phyloP scores from a whole-genome alignment of 1,140 invertebrate species.

The Rhopalosiphum padi region DNA sequence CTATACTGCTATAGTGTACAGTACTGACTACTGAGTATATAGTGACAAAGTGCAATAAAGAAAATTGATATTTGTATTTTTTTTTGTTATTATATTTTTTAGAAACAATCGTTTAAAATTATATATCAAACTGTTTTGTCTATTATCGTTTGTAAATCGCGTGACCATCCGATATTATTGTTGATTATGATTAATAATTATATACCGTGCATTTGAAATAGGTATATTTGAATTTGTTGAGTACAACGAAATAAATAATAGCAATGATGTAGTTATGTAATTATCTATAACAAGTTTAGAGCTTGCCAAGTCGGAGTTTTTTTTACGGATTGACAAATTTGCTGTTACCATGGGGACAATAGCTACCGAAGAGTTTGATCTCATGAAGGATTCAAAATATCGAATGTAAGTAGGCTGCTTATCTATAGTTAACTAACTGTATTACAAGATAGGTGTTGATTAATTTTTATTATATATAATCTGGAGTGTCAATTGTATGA shows the following conservation, averaged over 20 bases:
- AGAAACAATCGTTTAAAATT: constrained; percentile 30
- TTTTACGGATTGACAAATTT: neutral
- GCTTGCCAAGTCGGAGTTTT: neutral
- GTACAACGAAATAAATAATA: neutral
- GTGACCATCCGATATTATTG: neutral
- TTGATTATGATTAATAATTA: constrained; percentile 28
- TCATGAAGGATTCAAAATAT: constrained; percentile 55
- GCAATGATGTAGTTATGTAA: constrained; percentile 32
- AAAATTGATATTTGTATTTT: constrained; percentile 22
- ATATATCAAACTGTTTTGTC: neutral
- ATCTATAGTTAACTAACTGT: neutral
- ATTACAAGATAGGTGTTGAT: neutral
- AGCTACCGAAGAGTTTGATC: constrained; percentile 61
- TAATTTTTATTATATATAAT: neutral
- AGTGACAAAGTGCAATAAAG: constrained; percentile 55
- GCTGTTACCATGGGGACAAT: constrained; percentile 64
- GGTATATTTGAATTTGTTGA: constrained; percentile 27
- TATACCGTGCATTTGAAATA: neutral
- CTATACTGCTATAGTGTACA: constrained; percentile 32
- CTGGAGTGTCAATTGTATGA: constrained; percentile 1
- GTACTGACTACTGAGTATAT: constrained; percentile 49
- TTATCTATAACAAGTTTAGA: neutral
- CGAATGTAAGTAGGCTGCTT: constrained; percentile 45
- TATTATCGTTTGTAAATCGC: neutral
- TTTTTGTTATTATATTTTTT: constrained; percentile 41